These are phyloP conservation scores for Alsophila aescularia DNA, from an alignment of 2,888 invertebrate species.

Conservation along the genomic window DNA sequence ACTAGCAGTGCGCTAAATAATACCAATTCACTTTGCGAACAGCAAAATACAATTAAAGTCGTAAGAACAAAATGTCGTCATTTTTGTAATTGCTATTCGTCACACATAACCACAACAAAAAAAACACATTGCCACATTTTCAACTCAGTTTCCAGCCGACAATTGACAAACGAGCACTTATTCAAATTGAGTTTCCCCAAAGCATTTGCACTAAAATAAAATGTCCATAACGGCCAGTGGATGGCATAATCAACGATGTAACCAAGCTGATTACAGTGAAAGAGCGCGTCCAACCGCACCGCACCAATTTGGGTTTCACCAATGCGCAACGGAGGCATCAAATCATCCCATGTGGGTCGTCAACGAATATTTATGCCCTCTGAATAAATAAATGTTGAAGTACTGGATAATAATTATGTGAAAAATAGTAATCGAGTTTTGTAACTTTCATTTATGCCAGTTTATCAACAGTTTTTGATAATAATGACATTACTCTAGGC, in stretches of 20 bases:
- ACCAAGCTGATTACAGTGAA: conserved; percentile 49
- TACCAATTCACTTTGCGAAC: no score
- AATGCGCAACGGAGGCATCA: conserved; percentile 35
- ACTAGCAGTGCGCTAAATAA: no score
- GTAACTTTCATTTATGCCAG: no score
- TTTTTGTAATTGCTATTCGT: no score
- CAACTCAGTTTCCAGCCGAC: conserved; percentile 27
- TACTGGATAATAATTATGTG: no score
- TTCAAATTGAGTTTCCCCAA: conserved; percentile 23
- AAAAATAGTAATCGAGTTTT: no score
- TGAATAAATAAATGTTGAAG: conserved; percentile 12
- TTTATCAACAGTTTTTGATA: no score
- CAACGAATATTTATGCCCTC: conserved; percentile 30
- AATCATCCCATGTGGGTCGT: conserved; percentile 31
- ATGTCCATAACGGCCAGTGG: conserved; percentile 23
- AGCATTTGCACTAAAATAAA: conserved; percentile 35
- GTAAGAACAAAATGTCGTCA: no score
- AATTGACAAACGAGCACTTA: conserved; percentile 16
- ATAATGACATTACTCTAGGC: no score
- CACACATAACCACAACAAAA: no score
- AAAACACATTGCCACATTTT: not conserved
- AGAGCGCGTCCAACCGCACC: conserved; percentile 46
- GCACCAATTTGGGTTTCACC: conserved; percentile 44
- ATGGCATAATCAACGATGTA: conserved; percentile 44
- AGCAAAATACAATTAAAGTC: no score